Evolutionary conservation across 1,140 invertebrate species (phyloP).

Genomic region (Musca domestica): DNA sequence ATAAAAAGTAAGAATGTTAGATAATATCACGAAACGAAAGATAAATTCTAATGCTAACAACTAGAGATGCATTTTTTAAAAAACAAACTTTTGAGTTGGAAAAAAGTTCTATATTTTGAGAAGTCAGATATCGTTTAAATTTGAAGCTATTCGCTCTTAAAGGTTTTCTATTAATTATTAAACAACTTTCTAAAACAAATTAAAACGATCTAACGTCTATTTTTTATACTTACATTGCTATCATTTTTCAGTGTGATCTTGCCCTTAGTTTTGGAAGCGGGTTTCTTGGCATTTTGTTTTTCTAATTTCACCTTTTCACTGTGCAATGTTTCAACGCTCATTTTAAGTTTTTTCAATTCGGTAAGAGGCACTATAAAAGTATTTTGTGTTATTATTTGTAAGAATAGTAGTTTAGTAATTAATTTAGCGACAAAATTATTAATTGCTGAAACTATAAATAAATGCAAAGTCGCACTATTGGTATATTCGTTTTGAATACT

Average conservation of each 20-base stretch:
- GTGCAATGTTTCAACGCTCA: conserved; percentile 72
- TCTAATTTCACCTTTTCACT: conserved; percentile 80
- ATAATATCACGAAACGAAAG: too few species aligned
- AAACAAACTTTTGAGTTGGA: conserved; percentile 23
- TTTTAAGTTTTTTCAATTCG: conserved; percentile 80
- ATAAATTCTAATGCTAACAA: conserved; percentile 13
- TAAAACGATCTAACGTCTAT: too few species aligned
- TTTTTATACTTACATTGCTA: conserved; percentile 62
- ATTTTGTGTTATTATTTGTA: conserved; percentile 31
- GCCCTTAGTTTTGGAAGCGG: conserved; percentile 70
- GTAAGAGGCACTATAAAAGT: conserved; percentile 64
- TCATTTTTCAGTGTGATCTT: conserved; percentile 76
- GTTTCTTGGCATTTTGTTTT: conserved; percentile 72
- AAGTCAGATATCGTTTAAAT: too few species aligned
- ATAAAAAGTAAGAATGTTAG: conserved; percentile 30
- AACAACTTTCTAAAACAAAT: too few species aligned
- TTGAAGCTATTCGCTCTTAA: too few species aligned
- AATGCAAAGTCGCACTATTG: too few species aligned
- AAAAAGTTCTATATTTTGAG: not conserved
- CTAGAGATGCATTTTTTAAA: too few species aligned
- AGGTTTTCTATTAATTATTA: too few species aligned
- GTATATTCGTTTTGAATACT: conserved; percentile 55
- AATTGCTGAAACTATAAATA: not conserved
- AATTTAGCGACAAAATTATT: too few species aligned
- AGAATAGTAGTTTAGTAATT: conserved; percentile 22